Evolutionary conservation across 2,113 vertebrate genomes (phyloP), one percentile per base, ranked within the genome.

Genomic region (Irena cyanogastra): DNA sequence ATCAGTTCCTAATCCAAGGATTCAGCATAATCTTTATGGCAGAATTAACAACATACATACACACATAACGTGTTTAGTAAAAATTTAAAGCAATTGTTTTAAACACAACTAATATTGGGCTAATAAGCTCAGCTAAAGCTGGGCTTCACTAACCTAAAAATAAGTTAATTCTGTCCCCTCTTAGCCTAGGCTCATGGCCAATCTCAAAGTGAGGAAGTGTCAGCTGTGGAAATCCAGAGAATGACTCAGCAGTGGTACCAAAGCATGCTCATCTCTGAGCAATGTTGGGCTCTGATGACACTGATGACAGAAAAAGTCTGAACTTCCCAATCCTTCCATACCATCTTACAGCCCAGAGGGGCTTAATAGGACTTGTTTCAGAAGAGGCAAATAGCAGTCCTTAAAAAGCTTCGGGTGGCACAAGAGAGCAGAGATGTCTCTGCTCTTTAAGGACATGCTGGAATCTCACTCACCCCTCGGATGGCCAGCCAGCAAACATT

Each of bases 61-160:
- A 47, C 33, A 63, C 10, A 65, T 8, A 70, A 70, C 19, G 10
- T 54, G 69, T 69, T 77, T 61, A 68, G 35, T 60, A 56, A 80
- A 65, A 68, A 16, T 33, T 6, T 30, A 69, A 89, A 83, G 30
- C 23, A 45, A 15, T 39, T 65, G 21, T 87, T 80, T 78, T 72
- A 83, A 61, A 78, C 19, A 45, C 42, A 65, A 9, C 16, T 74
- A 79, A 53, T 12, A 28, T 8, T 21, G 20, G 14, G 26, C 39
- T 80, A 79, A 26, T 45, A 69, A 92, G 28, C 17, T 79, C 68
- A 72, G 50, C 31, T 75, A 75, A 59, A 87, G 18, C 47, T 53
- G 35, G 52, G 52, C 22, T 85, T 83, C 77, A 78, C 22, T 60
- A 79, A 68, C 26, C 59, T 86, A 47, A 91, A 94, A 89, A 20